phyloP scores from a whole-genome alignment of 2,113 vertebrate species.

The Anser cygnoides region DNA sequence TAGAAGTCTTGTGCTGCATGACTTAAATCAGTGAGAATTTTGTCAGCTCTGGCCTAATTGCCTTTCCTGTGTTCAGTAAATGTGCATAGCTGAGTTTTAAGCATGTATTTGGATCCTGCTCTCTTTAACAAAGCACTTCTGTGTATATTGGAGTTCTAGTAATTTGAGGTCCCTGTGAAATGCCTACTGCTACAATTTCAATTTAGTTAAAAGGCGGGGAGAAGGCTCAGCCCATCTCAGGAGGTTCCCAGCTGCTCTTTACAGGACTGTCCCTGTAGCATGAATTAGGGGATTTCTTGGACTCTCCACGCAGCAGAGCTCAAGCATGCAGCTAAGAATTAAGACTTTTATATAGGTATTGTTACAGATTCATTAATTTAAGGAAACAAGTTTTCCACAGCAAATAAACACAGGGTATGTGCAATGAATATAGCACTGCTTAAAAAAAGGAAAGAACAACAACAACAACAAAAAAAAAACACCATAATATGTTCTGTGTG shows the following conservation, averaged over 20 bases:
- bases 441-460: background rate
- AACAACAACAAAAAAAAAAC: background rate
- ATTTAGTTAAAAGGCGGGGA: background rate
- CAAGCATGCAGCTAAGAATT: background rate
- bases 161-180: background rate
- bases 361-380: slow-evolving; percentile 1
- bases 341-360: background rate
- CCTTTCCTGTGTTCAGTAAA: background rate
- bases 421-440: background rate
- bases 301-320: background rate
- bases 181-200: background rate
- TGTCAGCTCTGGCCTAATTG: background rate
- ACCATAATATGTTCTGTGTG: background rate
- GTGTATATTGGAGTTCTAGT: background rate
- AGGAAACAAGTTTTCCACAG: background rate
- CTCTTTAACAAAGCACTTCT: background rate
- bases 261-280: background rate
- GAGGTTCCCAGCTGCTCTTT: background rate
- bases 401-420: background rate
- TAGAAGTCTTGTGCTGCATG: background rate
- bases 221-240: background rate
- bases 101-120: background rate
- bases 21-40: background rate
- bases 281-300: background rate
- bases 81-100: background rate